phyloP scores from a whole-genome alignment of 2,888 invertebrate genomes.

The Cryptus armator region DNA sequence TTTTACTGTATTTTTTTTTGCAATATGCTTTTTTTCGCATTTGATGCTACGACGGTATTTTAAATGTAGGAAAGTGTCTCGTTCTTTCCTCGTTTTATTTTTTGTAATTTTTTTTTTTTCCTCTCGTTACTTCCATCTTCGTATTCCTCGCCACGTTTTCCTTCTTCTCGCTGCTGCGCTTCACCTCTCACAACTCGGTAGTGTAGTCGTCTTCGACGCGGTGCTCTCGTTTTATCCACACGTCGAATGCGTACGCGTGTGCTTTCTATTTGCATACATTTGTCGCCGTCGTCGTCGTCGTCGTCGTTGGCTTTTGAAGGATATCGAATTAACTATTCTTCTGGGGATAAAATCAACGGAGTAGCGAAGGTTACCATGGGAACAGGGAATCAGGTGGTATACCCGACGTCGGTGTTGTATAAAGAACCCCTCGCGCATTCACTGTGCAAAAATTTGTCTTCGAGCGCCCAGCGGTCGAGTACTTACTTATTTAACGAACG shows the following conservation, averaged over 20 bases:
- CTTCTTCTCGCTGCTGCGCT: neutral
- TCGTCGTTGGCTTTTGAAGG: slow-evolving; percentile 64
- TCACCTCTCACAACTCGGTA: neutral
- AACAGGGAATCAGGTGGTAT: slow-evolving; percentile 36
- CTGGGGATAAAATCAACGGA: slow-evolving; percentile 68
- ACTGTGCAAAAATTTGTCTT: neutral
- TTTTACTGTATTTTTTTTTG: neutral
- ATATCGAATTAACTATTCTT: slow-evolving; percentile 71
- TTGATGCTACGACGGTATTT: neutral
- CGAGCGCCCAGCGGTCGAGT: too few relatives aligned
- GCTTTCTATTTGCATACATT: slow-evolving; percentile 60
- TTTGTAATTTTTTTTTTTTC: neutral
- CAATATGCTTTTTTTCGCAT: neutral
- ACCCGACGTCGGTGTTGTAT: neutral
- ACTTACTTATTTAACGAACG: too few relatives aligned
- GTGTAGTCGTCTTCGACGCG: neutral
- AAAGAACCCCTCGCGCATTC: neutral
- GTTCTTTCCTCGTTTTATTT: neutral
- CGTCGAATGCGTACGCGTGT: slow-evolving; percentile 22
- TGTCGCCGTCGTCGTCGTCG: slow-evolving; percentile 34
- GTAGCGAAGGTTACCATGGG: slow-evolving; percentile 65
- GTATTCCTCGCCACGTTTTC: slow-evolving; percentile 31
- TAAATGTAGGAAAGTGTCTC: neutral
- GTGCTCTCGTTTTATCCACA: neutral
- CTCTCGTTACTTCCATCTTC: slow-evolving; percentile 22